Base-by-base conservation (phyloP, 2,888 invertebrate species). In the Agonum fuliginosum region DNA sequence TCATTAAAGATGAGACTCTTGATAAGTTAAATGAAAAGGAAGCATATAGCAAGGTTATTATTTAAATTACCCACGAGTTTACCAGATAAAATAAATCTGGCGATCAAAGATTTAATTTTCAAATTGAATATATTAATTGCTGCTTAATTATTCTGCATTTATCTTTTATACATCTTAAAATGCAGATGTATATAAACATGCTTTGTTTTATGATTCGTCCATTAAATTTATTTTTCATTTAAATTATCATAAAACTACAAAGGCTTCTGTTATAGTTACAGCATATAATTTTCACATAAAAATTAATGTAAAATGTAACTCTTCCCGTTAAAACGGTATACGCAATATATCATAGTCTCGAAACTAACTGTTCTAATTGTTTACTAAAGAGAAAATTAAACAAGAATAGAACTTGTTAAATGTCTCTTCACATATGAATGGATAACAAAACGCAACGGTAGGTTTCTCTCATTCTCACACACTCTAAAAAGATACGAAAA, bases 351-450 rank as follows among this genome's bases (percentile, higher is more conserved):
- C 30, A 17, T 46, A 17, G 4, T 46, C 46, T 37, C 30, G 8
- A 30, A 30, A 27, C 54, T 58, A 62, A 62, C 58, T 30, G 30
- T 62, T 62, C 17, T 62, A 62, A 62, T 62, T 62, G 58, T 62
- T 62, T 30, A 17, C 58, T 62, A 30, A 62, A 34, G 58, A 62
- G 58, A 62, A 62, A 62, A 62, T 62, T 62, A 30, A 30, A 62
- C 30, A 62, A 30, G 58, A 62, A 62, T 62, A 6, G 30, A 27
- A 30, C 17, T 30, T 62, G 5, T 62, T 8, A 62, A 62, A 27
- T 62, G 58, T 30, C 58, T n/a, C 27, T 62, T 62, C 58, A 30
- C 10, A 30, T 62, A 62, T 62, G 58, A 62, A 30, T 62, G 30
- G 58, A 30, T 5, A 62, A 54, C 12, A 12, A 24, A 54, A 54